These are phyloP conservation scores for Thaumetopoea pityocampa DNA, from an alignment of 1,140 invertebrate genomes.

Conservation along the genomic window DNA sequence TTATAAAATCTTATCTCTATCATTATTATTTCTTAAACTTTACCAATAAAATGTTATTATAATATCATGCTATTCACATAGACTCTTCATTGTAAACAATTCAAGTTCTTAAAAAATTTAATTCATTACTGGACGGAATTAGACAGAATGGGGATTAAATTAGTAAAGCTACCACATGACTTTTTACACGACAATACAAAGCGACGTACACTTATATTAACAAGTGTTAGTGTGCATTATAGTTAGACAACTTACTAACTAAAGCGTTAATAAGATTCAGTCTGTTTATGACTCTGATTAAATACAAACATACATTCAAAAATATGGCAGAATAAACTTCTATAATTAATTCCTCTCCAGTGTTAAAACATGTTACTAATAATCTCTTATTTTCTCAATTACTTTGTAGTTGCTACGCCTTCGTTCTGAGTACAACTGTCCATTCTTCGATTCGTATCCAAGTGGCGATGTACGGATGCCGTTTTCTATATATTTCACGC, in stretches of 20 bases:
- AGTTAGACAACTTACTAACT: conserved; percentile 40
- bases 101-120: conserved; percentile 20
- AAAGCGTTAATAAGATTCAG: conserved; percentile 50
- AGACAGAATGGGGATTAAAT: conserved; percentile 51
- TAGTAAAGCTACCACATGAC: conserved; percentile 71
- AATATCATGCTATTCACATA: conserved; percentile 43
- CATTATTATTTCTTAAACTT: conserved; percentile 29
- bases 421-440: conserved; percentile 54
- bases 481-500: conserved; percentile 71
- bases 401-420: conserved; percentile 71
- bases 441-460: conserved; percentile 60
- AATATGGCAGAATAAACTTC: conserved; percentile 57
- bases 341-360: conserved; percentile 15
- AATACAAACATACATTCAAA: conserved; percentile 39
- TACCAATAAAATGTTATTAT: conserved; percentile 37
- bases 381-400: conserved; percentile 72
- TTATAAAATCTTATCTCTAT: conserved; percentile 38
- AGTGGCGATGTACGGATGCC: conserved; percentile 56
- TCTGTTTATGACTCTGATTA: conserved; percentile 53
- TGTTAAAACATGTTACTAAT: conserved; percentile 39
- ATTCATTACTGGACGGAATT: conserved; percentile 55
- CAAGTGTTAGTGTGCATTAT: conserved; percentile 21
- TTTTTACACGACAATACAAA: conserved; percentile 63
- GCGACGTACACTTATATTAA: conserved; percentile 22
- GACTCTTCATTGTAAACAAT: conserved; percentile 28